A percentile compares a stretch with the other conserved stretches of the same genome.
Evolutionary conservation across 53 echinoderm and acorn worm species (phyloP).

Genomic region (Paelopatides confundens): DNA sequence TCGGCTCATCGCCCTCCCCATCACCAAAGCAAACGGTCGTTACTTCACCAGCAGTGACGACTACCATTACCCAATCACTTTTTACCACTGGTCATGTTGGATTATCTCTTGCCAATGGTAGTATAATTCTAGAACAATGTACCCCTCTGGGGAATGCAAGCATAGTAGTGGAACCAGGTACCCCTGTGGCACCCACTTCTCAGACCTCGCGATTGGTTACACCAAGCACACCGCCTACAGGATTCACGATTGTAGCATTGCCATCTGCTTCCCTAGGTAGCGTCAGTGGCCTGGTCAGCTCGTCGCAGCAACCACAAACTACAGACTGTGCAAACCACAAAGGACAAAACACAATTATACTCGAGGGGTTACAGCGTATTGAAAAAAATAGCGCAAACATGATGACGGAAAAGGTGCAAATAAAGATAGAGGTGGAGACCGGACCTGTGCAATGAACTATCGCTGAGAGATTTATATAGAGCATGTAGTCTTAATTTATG

Average conservation of each 20-base stretch:
- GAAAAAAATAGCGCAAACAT: not conserved
- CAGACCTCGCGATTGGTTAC: slow-evolving; percentile 63
- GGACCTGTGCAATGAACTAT: slow-evolving; percentile 25
- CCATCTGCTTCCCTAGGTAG: slow-evolving; percentile 69
- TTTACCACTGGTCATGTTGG: slow-evolving; percentile 70
- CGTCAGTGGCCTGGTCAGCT: slow-evolving; percentile 37
- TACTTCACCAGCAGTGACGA: slow-evolving; percentile 37
- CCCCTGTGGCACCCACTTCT: slow-evolving; percentile 55
- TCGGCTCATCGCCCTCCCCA: slow-evolving; percentile 59
- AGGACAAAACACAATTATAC: slow-evolving; percentile 39
- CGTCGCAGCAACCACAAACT: slow-evolving; percentile 56
- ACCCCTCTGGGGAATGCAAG: slow-evolving; percentile 46
- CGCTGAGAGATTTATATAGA: not conserved
- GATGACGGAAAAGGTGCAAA: not conserved
- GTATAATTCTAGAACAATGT: slow-evolving; percentile 72
- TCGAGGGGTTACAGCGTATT: not conserved
- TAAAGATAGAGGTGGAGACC: not conserved
- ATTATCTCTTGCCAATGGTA: slow-evolving; percentile 78
- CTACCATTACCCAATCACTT: slow-evolving; percentile 22
- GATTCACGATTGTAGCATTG: slow-evolving; percentile 85
- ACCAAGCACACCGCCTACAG: slow-evolving; percentile 66
- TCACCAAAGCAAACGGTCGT: slow-evolving; percentile 62
- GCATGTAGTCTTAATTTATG: not conserved
- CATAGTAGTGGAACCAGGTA: slow-evolving; percentile 69
- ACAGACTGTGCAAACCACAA: slow-evolving; percentile 47